Evolutionary conservation across 2,888 invertebrate genomes (phyloP).

Genomic region (Pediacus dermestoides): DNA sequence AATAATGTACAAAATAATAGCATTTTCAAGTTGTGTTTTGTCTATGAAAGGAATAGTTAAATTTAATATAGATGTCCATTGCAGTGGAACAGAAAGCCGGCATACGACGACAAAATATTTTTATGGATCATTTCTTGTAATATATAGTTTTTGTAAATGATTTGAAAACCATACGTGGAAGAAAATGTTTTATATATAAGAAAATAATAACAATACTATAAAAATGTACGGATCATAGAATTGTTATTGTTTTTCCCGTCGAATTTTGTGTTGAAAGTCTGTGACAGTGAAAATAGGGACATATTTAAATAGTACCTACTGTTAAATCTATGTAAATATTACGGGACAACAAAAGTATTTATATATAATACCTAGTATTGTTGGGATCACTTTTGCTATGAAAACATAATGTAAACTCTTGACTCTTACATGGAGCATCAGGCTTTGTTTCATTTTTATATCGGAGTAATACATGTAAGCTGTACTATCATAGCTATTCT

Average conservation of each 20-base stretch:
- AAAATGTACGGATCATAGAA: constrained; percentile 14
- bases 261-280: constrained; percentile 33
- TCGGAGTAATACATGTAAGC: constrained; percentile 31
- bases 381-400: constrained; percentile 47
- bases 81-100: too few species aligned
- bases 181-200: constrained; percentile 22
- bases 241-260: constrained; percentile 38
- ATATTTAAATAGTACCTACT: constrained; percentile 41
- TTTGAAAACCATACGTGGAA: too few species aligned
- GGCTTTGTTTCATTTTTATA: constrained; percentile 35
- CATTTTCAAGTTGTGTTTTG: constrained; percentile 34
- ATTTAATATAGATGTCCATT: constrained; percentile 19
- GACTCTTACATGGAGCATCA: constrained; percentile 31
- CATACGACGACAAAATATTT: too few species aligned
- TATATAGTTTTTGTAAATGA: too few species aligned
- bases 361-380: constrained; percentile 42
- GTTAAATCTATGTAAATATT: constrained; percentile 43
- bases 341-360: constrained; percentile 42
- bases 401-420: constrained; percentile 33
- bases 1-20: constrained; percentile 42
- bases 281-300: constrained; percentile 37
- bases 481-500: constrained; percentile 26
- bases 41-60: constrained; percentile 17
- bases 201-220: constrained; percentile 26
- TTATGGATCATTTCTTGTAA: constrained; percentile 40